A percentile compares a stretch with the other conserved stretches of the same genome.
phyloP scores from a whole-genome alignment of 2,113 vertebrate species.

The Myotis yumanensis region DNA sequence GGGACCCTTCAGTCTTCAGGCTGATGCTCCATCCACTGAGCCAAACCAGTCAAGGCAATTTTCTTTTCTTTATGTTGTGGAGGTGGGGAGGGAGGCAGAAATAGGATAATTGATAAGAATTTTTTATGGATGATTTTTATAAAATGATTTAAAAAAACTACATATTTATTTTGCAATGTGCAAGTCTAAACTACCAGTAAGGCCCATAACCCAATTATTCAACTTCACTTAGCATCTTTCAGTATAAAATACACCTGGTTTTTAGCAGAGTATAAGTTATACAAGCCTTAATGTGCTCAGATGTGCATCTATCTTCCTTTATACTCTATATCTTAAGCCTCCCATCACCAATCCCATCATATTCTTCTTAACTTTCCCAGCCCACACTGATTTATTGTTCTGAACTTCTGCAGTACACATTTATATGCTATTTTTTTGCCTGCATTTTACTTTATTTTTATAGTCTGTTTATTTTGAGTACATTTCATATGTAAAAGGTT shows the following conservation, averaged over 20 bases:
- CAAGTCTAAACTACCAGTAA: not conserved
- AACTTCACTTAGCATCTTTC: not conserved
- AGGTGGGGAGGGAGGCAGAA: not conserved
- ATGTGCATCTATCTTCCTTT: not conserved
- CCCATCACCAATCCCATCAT: not conserved
- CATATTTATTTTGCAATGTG: not conserved
- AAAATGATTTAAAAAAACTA: not conserved
- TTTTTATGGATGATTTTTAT: not conserved
- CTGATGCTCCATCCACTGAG: too few relatives aligned
- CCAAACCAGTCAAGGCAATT: not conserved
- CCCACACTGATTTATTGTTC: not conserved
- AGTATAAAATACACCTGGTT: not conserved
- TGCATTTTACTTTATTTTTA: not conserved
- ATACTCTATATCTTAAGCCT: not conserved
- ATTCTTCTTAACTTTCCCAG: not conserved
- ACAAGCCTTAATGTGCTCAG: not conserved
- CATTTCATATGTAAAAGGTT: not conserved
- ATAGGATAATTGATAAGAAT: not conserved
- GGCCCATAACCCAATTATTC: not conserved
- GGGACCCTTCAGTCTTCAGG: too few relatives aligned
- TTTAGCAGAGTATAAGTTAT: not conserved
- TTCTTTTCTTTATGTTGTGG: not conserved
- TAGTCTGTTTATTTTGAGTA: not conserved
- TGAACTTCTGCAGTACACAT: not conserved
- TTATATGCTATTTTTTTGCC: not conserved